Percentiles rank a stretch among this genome's conserved stretches.
Evolutionary conservation across 2,888 invertebrate species (phyloP).

Genomic region (Microchrysa polita): DNA sequence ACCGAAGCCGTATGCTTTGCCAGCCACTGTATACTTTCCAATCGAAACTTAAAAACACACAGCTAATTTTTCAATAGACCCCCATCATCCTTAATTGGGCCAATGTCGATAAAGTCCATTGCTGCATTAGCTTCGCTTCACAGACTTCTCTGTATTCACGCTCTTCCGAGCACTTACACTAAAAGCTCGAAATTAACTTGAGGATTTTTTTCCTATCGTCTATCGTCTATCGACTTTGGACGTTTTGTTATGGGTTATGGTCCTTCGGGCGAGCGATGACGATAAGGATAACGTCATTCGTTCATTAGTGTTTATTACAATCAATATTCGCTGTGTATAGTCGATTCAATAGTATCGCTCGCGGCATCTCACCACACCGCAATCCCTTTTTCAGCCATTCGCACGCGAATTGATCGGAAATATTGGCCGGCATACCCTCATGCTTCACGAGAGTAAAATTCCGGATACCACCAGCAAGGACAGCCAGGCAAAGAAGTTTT

Average conservation of each 20-base stretch:
- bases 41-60: neutral
- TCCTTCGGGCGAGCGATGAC: neutral
- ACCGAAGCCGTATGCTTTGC: constrained; percentile 17
- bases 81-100: constrained; percentile 33
- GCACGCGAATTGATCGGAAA: neutral
- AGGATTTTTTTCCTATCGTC: neutral
- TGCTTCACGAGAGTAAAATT: neutral
- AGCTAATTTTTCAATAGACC: constrained; percentile 13
- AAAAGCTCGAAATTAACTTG: neutral
- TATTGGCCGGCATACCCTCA: neutral
- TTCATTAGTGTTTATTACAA: constrained; percentile 13
- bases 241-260: neutral
- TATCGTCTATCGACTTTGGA: constrained; percentile 8
- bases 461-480: neutral
- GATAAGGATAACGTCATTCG: neutral
- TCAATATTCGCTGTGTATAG: too few species aligned
- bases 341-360: too few species aligned
- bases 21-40: neutral
- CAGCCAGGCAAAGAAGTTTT: neutral
- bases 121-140: constrained; percentile 28
- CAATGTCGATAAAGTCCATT: constrained; percentile 34
- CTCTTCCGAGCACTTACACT: constrained; percentile 18
- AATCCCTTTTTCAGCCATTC: neutral
- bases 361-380: too few species aligned
- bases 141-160: constrained; percentile 14